Conservation (phyloP, 2,888 invertebrate genomes). For the Schizaphis graminum region DNA sequence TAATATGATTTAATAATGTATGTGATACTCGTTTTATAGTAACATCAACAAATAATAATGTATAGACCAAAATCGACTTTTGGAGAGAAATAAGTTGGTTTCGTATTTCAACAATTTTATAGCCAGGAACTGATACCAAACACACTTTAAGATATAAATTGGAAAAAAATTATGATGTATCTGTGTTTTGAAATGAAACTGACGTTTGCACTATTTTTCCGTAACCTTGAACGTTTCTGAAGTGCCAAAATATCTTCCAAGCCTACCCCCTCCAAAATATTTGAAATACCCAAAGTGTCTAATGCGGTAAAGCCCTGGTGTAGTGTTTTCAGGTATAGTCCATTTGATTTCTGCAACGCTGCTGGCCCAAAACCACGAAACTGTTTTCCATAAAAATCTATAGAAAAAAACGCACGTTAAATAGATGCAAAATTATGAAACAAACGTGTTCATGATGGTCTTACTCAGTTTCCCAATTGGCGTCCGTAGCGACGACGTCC, state of each 20-base stretch:
- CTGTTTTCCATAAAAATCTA: slow-evolving; percentile 88
- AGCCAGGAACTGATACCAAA: slow-evolving; percentile 38
- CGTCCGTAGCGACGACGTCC: slow-evolving; percentile 83
- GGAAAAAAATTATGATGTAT: neutral
- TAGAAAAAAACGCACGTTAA: neutral
- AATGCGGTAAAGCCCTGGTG: slow-evolving; percentile 84
- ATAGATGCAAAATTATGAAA: neutral
- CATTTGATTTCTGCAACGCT: slow-evolving; percentile 85
- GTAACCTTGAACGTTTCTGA: slow-evolving; percentile 55
- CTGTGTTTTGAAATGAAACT: neutral
- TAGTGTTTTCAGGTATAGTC: slow-evolving; percentile 79
- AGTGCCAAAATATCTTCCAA: slow-evolving; percentile 41
- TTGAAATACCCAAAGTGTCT: slow-evolving; percentile 86
- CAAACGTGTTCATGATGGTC: neutral
- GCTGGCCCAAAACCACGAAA: slow-evolving; percentile 80
- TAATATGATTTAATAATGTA: neutral
- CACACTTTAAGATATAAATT: neutral
- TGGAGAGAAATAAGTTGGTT: neutral
- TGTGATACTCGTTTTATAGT: neutral
- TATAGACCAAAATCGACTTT: neutral
- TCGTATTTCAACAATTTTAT: neutral
- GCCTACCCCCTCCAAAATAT: slow-evolving; percentile 64
- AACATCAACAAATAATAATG: neutral
- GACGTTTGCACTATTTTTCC: neutral
- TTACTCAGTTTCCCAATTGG: slow-evolving; percentile 90